Percentiles rank a stretch among this genome's conserved stretches.
phyloP scores from a whole-genome alignment of 2,888 invertebrate species.

The Papilio elwesi region DNA sequence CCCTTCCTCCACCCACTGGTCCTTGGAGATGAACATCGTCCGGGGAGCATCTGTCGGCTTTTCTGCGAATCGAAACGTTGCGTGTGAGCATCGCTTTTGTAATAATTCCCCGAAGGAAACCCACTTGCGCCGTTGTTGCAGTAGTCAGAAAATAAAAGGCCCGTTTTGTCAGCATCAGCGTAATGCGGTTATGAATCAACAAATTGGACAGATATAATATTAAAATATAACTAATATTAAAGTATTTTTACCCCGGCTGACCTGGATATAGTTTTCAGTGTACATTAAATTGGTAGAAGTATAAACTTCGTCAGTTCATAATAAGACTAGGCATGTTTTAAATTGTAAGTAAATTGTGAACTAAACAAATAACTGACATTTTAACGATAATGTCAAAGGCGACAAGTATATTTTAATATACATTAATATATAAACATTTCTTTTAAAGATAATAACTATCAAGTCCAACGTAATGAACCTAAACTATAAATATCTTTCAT shows the following conservation, averaged over 20 bases:
- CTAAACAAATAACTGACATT: too few relatives aligned
- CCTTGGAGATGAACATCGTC: conserved; percentile 87
- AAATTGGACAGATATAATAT: background rate
- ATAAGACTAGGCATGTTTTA: too few relatives aligned
- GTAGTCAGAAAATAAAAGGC: background rate
- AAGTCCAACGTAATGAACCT: too few relatives aligned
- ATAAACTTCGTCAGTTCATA: too few relatives aligned
- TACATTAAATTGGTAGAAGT: background rate
- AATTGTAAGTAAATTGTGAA: too few relatives aligned
- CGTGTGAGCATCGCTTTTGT: conserved; percentile 31
- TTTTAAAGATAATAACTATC: too few relatives aligned
- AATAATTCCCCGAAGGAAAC: conserved; percentile 41
- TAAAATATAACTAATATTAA: background rate
- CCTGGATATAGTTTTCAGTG: background rate
- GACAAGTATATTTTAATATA: too few relatives aligned
- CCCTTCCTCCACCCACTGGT: conserved; percentile 86
- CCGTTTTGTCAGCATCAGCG: conserved; percentile 1
- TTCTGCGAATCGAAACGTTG: conserved; percentile 74
- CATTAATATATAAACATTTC: too few relatives aligned
- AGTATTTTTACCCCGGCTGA: background rate
- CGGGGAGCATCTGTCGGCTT: conserved; percentile 85
- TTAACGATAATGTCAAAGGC: too few relatives aligned
- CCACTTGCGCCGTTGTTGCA: conserved; percentile 28
- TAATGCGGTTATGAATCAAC: conserved; percentile 3
- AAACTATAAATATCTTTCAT: too few relatives aligned